A percentile compares a stretch with the other conserved stretches of the same genome.
Evolutionary conservation across 2,113 vertebrate species (phyloP).

Genomic region (Phaethon lepturus): DNA sequence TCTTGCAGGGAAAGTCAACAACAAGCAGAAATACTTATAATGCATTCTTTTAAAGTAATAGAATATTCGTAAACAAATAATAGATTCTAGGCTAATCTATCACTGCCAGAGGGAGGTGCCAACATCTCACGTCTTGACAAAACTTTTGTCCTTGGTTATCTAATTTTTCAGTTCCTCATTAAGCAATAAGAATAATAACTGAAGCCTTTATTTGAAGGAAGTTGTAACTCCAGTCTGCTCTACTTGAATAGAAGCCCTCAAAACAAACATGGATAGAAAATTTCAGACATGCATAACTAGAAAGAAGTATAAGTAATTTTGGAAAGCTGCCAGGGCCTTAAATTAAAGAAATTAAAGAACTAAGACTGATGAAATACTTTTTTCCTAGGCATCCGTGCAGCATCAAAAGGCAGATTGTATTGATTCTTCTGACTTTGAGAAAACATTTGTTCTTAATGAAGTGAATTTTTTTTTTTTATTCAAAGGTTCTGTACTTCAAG

Average conservation of each 20-base stretch:
- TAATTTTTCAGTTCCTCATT: background rate
- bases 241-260: background rate
- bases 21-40: background rate
- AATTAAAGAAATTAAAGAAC: conserved; percentile 28
- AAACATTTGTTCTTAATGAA: conserved; percentile 1
- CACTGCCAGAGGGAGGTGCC: background rate
- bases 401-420: background rate
- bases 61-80: background rate
- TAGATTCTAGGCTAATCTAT: background rate
- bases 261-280: background rate
- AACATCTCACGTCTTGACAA: background rate
- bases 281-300: background rate
- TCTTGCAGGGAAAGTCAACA: background rate
- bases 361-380: background rate
- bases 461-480: background rate
- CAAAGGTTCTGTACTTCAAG: background rate
- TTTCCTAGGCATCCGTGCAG: background rate
- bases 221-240: background rate
- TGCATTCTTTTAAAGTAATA: background rate
- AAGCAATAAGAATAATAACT: background rate
- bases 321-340: background rate
- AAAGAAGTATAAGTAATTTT: background rate
- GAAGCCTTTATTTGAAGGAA: background rate
- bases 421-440: conserved; percentile 13
- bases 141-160: background rate